phyloP scores from a whole-genome alignment of 2,113 vertebrate species.

The Alces alces region DNA sequence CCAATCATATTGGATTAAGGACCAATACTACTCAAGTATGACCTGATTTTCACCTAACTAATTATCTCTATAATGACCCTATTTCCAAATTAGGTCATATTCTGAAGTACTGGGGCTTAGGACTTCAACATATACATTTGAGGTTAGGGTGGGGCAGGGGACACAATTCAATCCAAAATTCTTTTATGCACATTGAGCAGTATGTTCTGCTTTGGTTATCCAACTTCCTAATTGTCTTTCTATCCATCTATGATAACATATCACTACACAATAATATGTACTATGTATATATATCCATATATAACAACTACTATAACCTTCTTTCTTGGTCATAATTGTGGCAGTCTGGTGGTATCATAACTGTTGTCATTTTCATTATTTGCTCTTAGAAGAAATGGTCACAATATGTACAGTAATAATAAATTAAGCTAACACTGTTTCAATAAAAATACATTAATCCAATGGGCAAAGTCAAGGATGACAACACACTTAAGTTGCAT shows the following conservation, averaged over 20 bases:
- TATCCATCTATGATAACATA: background rate
- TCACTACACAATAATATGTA: background rate
- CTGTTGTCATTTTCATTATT: background rate
- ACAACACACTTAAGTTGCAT: background rate
- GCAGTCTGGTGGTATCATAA: background rate
- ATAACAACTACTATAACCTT: background rate
- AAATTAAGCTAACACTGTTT: background rate
- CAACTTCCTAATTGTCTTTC: background rate
- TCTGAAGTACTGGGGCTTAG: background rate
- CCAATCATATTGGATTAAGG: background rate
- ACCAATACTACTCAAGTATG: background rate
- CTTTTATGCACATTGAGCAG: background rate
- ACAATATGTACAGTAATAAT: background rate
- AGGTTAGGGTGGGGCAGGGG: background rate
- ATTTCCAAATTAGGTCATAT: background rate
- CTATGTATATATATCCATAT: background rate
- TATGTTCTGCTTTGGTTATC: background rate
- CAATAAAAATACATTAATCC: background rate
- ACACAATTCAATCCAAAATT: background rate
- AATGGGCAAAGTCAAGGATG: background rate
- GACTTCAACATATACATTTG: background rate
- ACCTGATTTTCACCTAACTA: background rate
- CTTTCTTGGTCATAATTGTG: background rate
- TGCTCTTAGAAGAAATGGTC: background rate
- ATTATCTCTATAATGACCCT: background rate